Evolutionary conservation across 1,140 invertebrate genomes (phyloP), one percentile per base, ranked within the genome.

Genomic region (Druon quercuslanigerum): DNA sequence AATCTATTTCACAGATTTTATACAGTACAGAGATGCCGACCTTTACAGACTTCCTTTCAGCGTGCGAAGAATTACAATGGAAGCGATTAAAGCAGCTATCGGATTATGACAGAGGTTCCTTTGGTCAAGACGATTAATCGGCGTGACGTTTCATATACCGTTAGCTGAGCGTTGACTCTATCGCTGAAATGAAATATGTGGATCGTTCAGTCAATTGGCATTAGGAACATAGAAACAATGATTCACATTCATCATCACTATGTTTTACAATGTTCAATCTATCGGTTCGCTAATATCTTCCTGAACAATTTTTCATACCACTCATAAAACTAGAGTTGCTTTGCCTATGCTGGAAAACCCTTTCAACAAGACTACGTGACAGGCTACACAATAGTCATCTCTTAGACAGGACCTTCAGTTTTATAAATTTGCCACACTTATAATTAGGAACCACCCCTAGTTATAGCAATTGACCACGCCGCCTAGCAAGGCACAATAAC

Each of bases 41-140:
- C 60, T 66, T 66, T 66, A 66, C 60, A 66, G 60, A 46, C 60
- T 33, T 66, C 60, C 60, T 66, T 66, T 66, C 16, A 66, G 16
- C 33, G 60, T 66, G 60, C 60, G 25, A 66, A 46, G 57, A 66
- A 66, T 13, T 20, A 66, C 60, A 66, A 66, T 66, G 33, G 6
- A 40, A 66, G 25, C 60, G 60, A 66, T 66, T 66, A 66, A 66
- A 66, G 60, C 14, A 66, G 25, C 33, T 66, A 66, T 66, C 60
- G 60, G 33, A 66, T 66, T 66, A 66, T 66, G 40, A 66, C 60
- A 66, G 60, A 66, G 60, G 25, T 66, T 66, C 60, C 60, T 66
- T 66, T 66, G 46, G 60, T 66, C 40, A 33, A 40, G 60, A 66
- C 25, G 60, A 66, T 66, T 66, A 66, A 66, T 66, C 60, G 13